Evolutionary conservation across 2,113 vertebrate species (phyloP).

Genomic region (Bungarus multicinctus): DNA sequence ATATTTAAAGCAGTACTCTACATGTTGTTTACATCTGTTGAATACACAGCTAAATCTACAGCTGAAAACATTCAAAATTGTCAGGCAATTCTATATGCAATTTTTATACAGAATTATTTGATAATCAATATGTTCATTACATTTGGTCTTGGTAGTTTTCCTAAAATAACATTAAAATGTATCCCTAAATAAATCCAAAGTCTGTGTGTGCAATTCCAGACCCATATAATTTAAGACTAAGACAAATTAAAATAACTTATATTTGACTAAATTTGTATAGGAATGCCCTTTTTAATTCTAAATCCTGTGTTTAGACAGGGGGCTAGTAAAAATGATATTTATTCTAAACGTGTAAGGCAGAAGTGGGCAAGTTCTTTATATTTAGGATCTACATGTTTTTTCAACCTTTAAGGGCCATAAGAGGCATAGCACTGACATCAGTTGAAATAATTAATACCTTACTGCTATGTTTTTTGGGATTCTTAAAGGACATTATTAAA

Average conservation of each 20-base stretch:
- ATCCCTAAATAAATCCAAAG: background rate
- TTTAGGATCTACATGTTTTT: background rate
- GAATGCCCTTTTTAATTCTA: background rate
- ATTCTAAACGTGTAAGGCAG: background rate
- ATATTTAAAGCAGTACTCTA: background rate
- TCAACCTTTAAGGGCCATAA: background rate
- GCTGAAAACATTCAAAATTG: background rate
- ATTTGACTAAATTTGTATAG: background rate
- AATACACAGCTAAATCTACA: background rate
- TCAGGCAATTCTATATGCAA: background rate
- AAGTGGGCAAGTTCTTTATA: background rate
- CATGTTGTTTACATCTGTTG: background rate
- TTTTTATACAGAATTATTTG: background rate
- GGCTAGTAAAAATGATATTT: background rate
- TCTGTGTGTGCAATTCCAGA: background rate
- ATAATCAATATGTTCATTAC: background rate
- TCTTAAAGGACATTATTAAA: background rate
- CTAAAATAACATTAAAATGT: background rate
- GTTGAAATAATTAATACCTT: background rate
- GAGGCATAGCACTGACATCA: background rate
- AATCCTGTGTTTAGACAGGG: background rate
- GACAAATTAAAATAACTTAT: background rate
- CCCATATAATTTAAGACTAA: background rate
- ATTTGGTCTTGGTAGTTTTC: background rate
- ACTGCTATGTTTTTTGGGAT: background rate